Base-by-base conservation (phyloP, 2,888 invertebrate species). In the Chromoteleia sp. region DNA sequence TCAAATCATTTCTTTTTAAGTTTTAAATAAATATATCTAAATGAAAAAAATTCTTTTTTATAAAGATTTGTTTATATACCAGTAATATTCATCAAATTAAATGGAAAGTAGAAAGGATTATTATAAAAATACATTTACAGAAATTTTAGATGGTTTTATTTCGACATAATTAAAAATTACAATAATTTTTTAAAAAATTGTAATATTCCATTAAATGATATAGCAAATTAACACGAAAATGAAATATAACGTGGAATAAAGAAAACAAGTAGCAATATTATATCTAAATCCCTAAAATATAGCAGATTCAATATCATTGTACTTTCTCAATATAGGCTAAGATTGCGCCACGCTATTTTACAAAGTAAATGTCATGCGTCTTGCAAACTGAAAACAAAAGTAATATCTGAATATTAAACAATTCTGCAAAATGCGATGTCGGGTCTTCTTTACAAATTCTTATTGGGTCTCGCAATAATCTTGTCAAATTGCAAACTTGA, bases 151-250 rank as follows among this genome's bases (percentile, higher is more conserved):
- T 85, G 85, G 84, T 87, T 89, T 89, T 87, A 89, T 89, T 88
- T 86, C 84, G 89, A 89, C 89, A 86, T 86, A 88, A 89, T 88
- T 87, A 88, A 88, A 85, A 84, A 85, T 89, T 89, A 89, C 88
- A 89, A 83, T 86, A 84, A 89, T 88, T 85, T 86, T 85, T 19
- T 0, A 67, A 52, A 67, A 14, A 50, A 70, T 58, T 25, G 25
- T 54, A 29, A 56, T 39, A 48, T 58, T 39, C 12, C 30, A 52
- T 56, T 14, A 52, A 50, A 75, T 33, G 2, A 33, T 12, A 54
- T 8, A 48, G 65, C 25, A 48, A 41, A 59, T 29, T 8, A 39
- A 29, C 6, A 29, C 25, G 25, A 36, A 63, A 59, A 19, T 30
- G 25, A 54, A 54, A n/a, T 4, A 12, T 41, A 43, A 54, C 0